Evolutionary conservation across 2,797 vertebrate species (phyloP).

Genomic region (Pipistrellus kuhlii): DNA sequence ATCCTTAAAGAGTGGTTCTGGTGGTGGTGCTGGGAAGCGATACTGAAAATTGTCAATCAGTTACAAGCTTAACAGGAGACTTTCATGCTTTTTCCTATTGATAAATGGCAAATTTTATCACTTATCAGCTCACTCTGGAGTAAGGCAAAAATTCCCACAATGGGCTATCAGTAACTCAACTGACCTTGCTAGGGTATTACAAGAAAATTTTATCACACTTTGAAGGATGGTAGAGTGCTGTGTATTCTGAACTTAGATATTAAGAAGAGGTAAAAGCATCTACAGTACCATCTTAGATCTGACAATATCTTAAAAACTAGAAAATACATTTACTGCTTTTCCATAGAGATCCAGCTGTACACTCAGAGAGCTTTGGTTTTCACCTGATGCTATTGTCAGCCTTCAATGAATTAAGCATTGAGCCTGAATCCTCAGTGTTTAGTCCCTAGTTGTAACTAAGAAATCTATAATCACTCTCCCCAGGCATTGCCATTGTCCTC

Average conservation of each 20-base stretch:
- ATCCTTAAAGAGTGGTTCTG: not conserved
- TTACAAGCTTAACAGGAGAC: constrained; percentile 48
- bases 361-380: not conserved
- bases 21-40: not conserved
- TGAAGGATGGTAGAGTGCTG: not conserved
- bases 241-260: constrained; percentile 35
- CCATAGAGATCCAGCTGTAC: not conserved
- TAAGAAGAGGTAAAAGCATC: constrained; percentile 38
- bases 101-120: constrained; percentile 21
- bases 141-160: constrained; percentile 45
- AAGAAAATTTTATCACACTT: constrained; percentile 47
- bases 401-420: not conserved
- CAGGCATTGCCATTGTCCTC: rapidly evolving
- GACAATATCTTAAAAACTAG: constrained; percentile 56
- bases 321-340: constrained; percentile 8
- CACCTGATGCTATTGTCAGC: not conserved
- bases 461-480: not conserved
- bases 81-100: constrained; percentile 42
- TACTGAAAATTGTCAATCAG: constrained; percentile 59
- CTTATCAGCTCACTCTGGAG: constrained; percentile 4
- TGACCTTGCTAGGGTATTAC: constrained; percentile 36
- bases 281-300: constrained; percentile 48
- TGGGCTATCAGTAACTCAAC: not conserved
- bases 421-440: not conserved
- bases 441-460: not conserved